Conservation (phyloP, 2,113 vertebrate species). For the Bos javanicus region DNA sequence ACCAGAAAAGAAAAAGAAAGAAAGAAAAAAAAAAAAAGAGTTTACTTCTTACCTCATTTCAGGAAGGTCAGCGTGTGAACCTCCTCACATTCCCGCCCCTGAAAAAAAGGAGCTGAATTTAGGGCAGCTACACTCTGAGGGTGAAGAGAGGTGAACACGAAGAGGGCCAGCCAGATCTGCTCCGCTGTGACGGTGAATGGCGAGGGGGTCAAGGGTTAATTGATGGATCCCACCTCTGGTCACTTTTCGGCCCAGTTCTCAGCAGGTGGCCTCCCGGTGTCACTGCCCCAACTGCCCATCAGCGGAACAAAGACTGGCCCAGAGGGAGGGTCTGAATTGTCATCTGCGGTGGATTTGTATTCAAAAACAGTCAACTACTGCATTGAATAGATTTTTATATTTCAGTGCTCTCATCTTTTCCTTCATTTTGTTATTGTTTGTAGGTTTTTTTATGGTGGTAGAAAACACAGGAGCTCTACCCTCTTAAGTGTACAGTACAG, state of each 20-base stretch:
- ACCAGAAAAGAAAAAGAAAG: not conserved
- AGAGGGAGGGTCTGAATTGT: not conserved
- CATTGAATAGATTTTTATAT: not conserved
- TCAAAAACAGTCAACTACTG: slow-evolving; percentile 1
- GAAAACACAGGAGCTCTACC: not conserved
- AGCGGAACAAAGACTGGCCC: not conserved
- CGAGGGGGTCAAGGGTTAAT: not conserved
- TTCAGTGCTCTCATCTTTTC: not conserved
- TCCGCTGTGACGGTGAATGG: not conserved
- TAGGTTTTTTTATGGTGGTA: not conserved
- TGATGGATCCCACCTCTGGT: not conserved
- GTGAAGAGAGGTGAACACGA: not conserved
- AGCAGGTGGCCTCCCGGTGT: not conserved
- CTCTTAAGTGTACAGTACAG: not conserved
- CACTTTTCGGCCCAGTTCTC: not conserved
- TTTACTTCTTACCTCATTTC: not conserved
- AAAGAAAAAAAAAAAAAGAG: not conserved
- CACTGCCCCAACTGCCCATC: not conserved
- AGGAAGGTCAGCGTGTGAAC: not conserved
- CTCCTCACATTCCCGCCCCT: not conserved
- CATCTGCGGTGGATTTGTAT: not conserved
- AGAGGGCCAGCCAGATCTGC: not conserved
- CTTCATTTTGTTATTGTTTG: not conserved
- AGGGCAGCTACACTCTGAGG: not conserved
- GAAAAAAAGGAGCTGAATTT: not conserved